Percentiles rank a stretch among this genome's conserved stretches.
Conservation (phyloP, 1,140 invertebrate species). For the Danaus plexippus region DNA sequence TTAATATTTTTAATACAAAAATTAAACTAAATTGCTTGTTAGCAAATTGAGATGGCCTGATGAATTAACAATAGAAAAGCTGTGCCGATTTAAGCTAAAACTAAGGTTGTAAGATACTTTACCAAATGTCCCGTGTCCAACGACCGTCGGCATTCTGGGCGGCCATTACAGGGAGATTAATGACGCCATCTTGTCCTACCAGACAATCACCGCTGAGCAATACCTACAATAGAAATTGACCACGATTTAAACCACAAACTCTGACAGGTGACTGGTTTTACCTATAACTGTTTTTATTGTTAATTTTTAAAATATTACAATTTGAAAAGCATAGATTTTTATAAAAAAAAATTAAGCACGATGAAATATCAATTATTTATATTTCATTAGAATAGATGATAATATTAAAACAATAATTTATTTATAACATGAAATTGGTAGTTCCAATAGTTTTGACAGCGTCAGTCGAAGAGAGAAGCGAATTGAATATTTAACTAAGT, state of each 20-base stretch:
- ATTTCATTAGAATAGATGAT: too few relatives aligned
- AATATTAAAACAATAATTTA: too few relatives aligned
- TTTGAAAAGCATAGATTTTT: too few relatives aligned
- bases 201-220: constrained; percentile 28
- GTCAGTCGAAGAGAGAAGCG: too few relatives aligned
- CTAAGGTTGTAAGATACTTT: constrained; percentile 25
- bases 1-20: constrained; percentile 11
- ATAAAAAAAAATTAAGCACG: too few relatives aligned
- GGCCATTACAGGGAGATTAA: constrained; percentile 38
- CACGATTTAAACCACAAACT: neutral
- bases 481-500: too few relatives aligned
- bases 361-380: too few relatives aligned
- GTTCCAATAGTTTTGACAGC: too few relatives aligned
- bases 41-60: too few relatives aligned
- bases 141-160: constrained; percentile 31
- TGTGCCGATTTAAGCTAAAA: constrained; percentile 10
- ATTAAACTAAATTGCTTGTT: neutral
- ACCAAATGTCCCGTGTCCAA: constrained; percentile 48
- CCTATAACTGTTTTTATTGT: too few relatives aligned
- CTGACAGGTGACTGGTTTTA: neutral
- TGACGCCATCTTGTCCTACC: constrained; percentile 24
- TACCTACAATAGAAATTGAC: constrained; percentile 19
- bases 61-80: constrained; percentile 3
- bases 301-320: too few relatives aligned
- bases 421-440: too few relatives aligned